Percentiles rank a stretch among this genome's conserved stretches.
phyloP scores from a whole-genome alignment of 2,888 invertebrate species.

The Bursaphelenchus okinawaensis region DNA sequence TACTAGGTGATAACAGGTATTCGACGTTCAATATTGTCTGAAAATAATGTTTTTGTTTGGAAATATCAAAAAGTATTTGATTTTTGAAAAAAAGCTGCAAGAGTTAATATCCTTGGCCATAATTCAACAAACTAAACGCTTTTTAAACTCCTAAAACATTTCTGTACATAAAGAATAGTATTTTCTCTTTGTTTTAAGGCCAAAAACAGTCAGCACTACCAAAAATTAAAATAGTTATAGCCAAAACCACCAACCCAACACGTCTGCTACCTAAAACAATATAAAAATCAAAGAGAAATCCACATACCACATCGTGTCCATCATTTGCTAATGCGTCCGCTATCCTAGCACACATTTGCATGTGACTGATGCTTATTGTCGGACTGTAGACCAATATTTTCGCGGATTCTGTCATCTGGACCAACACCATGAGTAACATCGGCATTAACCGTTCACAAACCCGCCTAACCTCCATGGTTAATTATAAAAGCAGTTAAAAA shows the following conservation, averaged over 20 bases:
- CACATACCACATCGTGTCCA: slow-evolving; percentile 44
- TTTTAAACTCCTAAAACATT: not conserved
- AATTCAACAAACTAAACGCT: too few species aligned
- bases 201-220: too few species aligned
- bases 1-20: slow-evolving; percentile 7
- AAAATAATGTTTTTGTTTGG: slow-evolving; percentile 1
- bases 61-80: not conserved
- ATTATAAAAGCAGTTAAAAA: too few species aligned
- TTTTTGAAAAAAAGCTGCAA: not conserved
- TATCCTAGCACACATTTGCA: slow-evolving; percentile 42
- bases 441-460: too few species aligned
- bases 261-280: not conserved
- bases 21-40: slow-evolving; percentile 12
- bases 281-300: not conserved
- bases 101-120: too few species aligned
- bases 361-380: slow-evolving; percentile 29
- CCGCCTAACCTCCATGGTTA: too few species aligned
- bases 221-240: too few species aligned
- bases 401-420: slow-evolving; percentile 4
- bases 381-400: slow-evolving; percentile 24
- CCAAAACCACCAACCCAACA: too few species aligned
- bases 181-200: too few species aligned
- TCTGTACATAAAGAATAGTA: not conserved
- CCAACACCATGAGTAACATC: too few species aligned
- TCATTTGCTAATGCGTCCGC: slow-evolving; percentile 44